Evolutionary conservation across 2,888 invertebrate species (phyloP).

Genomic region (Ceratothoa steindachneri): DNA sequence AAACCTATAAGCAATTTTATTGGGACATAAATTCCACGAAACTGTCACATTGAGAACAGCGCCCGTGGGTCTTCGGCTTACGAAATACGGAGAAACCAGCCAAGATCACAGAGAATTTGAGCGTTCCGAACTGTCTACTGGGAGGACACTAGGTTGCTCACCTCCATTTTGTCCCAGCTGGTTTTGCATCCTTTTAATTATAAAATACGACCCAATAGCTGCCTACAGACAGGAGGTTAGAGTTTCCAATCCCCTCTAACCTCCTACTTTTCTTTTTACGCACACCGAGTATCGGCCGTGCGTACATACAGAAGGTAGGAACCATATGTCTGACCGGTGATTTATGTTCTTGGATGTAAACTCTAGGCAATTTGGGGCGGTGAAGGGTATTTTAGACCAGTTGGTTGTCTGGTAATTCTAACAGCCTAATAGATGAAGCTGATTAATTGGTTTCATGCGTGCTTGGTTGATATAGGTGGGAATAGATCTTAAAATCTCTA

Average conservation of each 20-base stretch:
- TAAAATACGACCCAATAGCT: neutral
- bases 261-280: too few relatives aligned
- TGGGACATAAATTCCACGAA: neutral
- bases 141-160: neutral
- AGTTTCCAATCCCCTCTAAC: too few relatives aligned
- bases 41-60: neutral
- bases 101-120: neutral
- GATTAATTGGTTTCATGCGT: neutral
- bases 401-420: too few relatives aligned
- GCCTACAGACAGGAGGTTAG: neutral
- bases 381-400: too few relatives aligned
- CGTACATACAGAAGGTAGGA: too few relatives aligned
- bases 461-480: neutral
- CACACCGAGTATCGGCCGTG: too few relatives aligned
- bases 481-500: neutral
- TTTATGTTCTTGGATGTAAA: too few relatives aligned
- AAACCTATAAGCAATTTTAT: neutral
- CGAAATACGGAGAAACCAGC: neutral
- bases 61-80: neutral
- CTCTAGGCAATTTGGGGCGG: too few relatives aligned
- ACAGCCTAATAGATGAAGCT: neutral
- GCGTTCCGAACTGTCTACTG: neutral
- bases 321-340: too few relatives aligned
- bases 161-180: neutral
- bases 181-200: neutral